Conservation (phyloP, 2,113 vertebrate species). For the Paratilapia polleni region DNA sequence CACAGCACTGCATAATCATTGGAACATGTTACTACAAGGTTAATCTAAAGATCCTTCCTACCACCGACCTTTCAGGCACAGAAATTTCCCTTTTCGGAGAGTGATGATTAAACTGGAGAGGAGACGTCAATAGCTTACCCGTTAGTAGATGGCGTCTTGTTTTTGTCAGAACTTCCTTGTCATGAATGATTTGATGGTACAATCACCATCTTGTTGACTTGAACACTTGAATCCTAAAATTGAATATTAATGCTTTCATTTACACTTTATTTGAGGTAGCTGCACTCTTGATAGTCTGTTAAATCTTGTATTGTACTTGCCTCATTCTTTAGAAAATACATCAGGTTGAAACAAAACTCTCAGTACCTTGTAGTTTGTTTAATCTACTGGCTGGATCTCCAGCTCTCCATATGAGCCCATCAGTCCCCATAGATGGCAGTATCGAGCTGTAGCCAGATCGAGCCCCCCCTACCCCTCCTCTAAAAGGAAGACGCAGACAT, state of each 20-base stretch:
- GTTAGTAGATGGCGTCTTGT: too few relatives aligned
- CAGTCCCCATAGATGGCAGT: conserved; percentile 71
- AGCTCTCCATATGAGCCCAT: conserved; percentile 16
- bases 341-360: neutral
- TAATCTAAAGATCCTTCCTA: neutral
- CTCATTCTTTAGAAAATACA: neutral
- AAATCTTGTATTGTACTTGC: neutral
- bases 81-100: neutral
- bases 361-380: neutral
- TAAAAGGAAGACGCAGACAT: conserved; percentile 27
- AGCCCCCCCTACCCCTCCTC: neutral
- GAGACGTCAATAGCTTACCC: too few relatives aligned
- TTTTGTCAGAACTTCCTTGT: neutral
- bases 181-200: neutral
- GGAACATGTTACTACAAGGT: too few relatives aligned
- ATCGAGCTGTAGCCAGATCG: conserved; percentile 47
- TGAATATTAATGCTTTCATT: neutral
- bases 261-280: neutral
- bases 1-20: too few relatives aligned
- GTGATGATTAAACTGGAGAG: too few relatives aligned
- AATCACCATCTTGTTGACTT: too few relatives aligned
- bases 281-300: neutral
- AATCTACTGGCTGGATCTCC: conserved; percentile 21
- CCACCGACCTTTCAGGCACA: neutral
- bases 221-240: neutral